Base-by-base conservation (phyloP, 2,888 invertebrate species). In the Argyresthia albistria region DNA sequence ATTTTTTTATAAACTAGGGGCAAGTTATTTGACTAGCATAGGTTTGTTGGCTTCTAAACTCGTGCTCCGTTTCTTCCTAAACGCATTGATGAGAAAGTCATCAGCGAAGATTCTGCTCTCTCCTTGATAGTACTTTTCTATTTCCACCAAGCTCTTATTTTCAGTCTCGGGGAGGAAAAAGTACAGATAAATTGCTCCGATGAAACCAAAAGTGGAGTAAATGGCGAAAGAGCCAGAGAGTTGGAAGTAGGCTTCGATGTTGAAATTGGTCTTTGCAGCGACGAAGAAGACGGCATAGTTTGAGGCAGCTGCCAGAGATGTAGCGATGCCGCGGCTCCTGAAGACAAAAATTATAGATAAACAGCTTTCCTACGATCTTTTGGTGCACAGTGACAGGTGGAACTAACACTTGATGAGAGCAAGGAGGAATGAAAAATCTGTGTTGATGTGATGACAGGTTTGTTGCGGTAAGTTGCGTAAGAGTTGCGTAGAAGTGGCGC, bases 101-200 rank as follows among this genome's bases (percentile, higher is more conserved):
- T 87, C 71, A 0, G 88, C 88, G 43, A 82, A 86, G 57, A 83
- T 73, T 57, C 64, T 77, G 12, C 61, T 69, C 47, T 78, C 67
- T 1, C 83, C 77, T 58, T 80, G 80, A 57, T 87, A 89, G 46
- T 66, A 80, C 0, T 71, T 69, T 69, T 90, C 89, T 12, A 90
- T 89, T 67, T 89, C 88, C n/a, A 80, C 74, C 11, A 89, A 66
- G 16, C 81, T 63, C 55, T 77, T 87, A 6, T 76, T 81, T 60
- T 90, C 90, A 0, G 90, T 90, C 67, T 90, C 90, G 25, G 89
- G 89, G 55, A 90, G 59, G 56, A 77, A 81, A 59, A 89, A 78
- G 60, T 89, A 89, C 6, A 90, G 70, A 58, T 87, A 88, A 0
- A 88, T 52, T 0, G 87, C 76, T 43, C 90, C 90, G 2, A 87